These are phyloP conservation scores for Lethocerus indicus DNA, from an alignment of 1,140 invertebrate genomes.

Conservation along the genomic window DNA sequence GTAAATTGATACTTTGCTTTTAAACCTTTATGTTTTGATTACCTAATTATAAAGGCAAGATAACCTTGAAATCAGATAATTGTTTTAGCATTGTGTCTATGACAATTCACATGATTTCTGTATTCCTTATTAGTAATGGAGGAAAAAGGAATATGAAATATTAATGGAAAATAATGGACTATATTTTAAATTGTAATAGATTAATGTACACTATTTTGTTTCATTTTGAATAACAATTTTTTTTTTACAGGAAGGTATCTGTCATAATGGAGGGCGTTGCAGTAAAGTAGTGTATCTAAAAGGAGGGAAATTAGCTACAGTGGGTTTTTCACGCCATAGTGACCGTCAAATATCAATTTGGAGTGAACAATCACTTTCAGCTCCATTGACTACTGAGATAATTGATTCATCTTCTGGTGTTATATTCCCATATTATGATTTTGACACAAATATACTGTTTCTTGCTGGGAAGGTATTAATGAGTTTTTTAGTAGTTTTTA, in stretches of 20 bases:
- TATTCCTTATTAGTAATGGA: too few relatives aligned
- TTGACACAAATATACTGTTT: conserved; percentile 77
- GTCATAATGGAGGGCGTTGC: conserved; percentile 65
- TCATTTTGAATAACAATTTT: too few relatives aligned
- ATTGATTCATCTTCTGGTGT: conserved; percentile 87
- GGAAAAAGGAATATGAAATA: too few relatives aligned
- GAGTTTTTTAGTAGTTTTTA: not conserved
- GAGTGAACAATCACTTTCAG: conserved; percentile 60
- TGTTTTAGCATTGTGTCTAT: too few relatives aligned
- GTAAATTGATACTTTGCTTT: too few relatives aligned
- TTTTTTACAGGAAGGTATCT: conserved; percentile 49
- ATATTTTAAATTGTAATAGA: too few relatives aligned
- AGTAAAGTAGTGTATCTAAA: conserved; percentile 81
- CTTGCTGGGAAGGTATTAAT: conserved; percentile 54
- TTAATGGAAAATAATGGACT: too few relatives aligned
- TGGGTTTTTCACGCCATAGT: conserved; percentile 78
- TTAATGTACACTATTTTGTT: too few relatives aligned
- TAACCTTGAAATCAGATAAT: too few relatives aligned
- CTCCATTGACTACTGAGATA: conserved; percentile 60
- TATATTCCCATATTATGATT: conserved; percentile 83
- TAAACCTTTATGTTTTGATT: too few relatives aligned
- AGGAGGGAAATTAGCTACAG: conserved; percentile 59
- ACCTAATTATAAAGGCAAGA: too few relatives aligned
- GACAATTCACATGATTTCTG: too few relatives aligned
- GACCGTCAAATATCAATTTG: conserved; percentile 80